Percentiles rank a stretch among this genome's conserved stretches.
phyloP scores from a whole-genome alignment of 1,140 invertebrate genomes.

The Camponotus vicinus region DNA sequence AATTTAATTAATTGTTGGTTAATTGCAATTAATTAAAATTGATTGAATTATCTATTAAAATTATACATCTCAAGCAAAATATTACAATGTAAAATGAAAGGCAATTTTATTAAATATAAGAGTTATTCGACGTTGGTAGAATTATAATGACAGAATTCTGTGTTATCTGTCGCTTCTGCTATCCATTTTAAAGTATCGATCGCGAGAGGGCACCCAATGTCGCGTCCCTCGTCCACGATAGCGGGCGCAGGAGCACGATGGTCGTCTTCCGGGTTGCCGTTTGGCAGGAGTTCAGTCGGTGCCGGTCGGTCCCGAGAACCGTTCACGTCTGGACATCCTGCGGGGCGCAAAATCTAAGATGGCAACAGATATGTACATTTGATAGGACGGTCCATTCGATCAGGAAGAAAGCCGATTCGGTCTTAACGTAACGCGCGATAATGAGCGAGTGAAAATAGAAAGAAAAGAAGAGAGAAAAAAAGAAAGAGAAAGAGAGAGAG shows the following conservation, averaged over 20 bases:
- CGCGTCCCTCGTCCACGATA: background rate
- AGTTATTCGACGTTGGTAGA: background rate
- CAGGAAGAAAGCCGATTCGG: slow-evolving; percentile 41
- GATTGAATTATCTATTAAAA: too few species aligned
- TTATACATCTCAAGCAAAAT: too few species aligned
- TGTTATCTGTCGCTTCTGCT: background rate
- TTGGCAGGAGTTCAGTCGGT: slow-evolving; percentile 81
- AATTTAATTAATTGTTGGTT: background rate
- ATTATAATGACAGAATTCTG: background rate
- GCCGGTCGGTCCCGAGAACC: slow-evolving; percentile 80
- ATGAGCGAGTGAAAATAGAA: slow-evolving; percentile 57
- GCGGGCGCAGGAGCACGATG: slow-evolving; percentile 65
- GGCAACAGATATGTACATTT: slow-evolving; percentile 79
- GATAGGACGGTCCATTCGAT: slow-evolving; percentile 75
- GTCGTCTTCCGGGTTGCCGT: slow-evolving; percentile 74
- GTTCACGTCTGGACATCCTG: slow-evolving; percentile 75
- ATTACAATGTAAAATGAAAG: too few species aligned
- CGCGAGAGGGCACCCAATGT: background rate
- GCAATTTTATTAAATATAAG: background rate
- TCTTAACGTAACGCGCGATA: slow-evolving; percentile 28
- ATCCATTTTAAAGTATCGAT: background rate
- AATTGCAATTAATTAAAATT: too few species aligned
- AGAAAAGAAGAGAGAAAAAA: background rate
- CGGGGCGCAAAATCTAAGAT: slow-evolving; percentile 75
- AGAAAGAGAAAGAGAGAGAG: slow-evolving; percentile 8